A percentile compares a stretch with the other conserved stretches of the same genome.
phyloP scores from a whole-genome alignment of 2,797 vertebrate species.

The Sebastes taczanowskii region DNA sequence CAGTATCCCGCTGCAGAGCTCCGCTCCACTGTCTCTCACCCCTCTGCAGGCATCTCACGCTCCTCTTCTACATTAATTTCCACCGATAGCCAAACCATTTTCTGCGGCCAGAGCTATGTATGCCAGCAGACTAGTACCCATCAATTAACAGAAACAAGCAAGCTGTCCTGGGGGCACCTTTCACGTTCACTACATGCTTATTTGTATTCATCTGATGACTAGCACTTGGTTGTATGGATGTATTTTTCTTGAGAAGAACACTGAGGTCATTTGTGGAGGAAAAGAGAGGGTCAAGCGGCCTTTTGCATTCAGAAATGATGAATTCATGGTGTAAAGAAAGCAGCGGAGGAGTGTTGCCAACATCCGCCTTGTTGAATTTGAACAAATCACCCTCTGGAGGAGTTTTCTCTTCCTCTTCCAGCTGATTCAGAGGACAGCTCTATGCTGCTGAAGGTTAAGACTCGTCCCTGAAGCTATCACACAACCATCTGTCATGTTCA shows the following conservation, averaged over 20 bases:
- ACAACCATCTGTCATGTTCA: conserved; percentile 56
- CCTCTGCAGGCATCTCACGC: conserved; percentile 49
- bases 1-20: conserved; percentile 11
- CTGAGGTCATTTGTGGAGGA: neutral
- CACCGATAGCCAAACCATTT: conserved; percentile 9
- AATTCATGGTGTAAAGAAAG: conserved; percentile 29
- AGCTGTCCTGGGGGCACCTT: conserved; percentile 7
- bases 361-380: conserved; percentile 4
- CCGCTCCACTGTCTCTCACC: neutral
- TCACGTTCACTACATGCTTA: neutral
- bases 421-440: conserved; percentile 11
- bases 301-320: conserved; percentile 36
- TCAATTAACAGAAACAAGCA: conserved; percentile 33
- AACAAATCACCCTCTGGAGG: conserved; percentile 2
- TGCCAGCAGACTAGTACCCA: conserved; percentile 3
- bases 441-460: conserved; percentile 42
- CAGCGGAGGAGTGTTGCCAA: neutral
- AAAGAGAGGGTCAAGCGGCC: neutral
- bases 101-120: neutral
- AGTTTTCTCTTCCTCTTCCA: neutral
- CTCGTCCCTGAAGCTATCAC: conserved; percentile 34
- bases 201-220: conserved; percentile 25
- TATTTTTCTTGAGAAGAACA: conserved; percentile 5
- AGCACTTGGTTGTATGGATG: neutral
- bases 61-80: conserved; percentile 12